A percentile compares a stretch with the other conserved stretches of the same genome.
phyloP scores from a whole-genome alignment of 64 coral and sea anemone genomes.

The Actinia tenebrosa region DNA sequence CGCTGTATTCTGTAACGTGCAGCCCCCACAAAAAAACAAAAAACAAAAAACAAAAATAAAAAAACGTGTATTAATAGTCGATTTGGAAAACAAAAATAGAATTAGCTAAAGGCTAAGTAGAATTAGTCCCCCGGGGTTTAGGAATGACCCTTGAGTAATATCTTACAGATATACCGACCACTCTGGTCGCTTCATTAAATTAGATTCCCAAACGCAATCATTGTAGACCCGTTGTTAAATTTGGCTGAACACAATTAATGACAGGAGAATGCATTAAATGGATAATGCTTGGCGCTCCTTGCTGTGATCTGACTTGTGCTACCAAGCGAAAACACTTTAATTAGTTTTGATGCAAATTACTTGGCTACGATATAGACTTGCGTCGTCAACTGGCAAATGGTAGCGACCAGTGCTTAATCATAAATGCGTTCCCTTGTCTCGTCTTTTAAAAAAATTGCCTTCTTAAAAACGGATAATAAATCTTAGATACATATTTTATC shows the following conservation, averaged over 20 bases:
- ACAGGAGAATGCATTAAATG: conserved; percentile 6
- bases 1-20: conserved; percentile 64
- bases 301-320: conserved; percentile 11
- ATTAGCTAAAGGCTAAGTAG: neutral
- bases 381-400: conserved; percentile 1
- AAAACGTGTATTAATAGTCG: neutral
- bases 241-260: neutral
- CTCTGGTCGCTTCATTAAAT: neutral
- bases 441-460: neutral
- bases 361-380: neutral
- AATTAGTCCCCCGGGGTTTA: neutral
- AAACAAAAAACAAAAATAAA: neutral
- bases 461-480: neutral
- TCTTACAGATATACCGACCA: neutral
- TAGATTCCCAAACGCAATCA: neutral
- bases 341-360: conserved; percentile 14
- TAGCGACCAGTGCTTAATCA: neutral
- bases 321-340: conserved; percentile 17
- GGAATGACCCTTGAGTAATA: neutral
- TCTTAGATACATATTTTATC: neutral
- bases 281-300: conserved; percentile 10
- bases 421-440: neutral
- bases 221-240: neutral
- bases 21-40: no score
- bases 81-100: neutral